Conservation (phyloP, 2,888 invertebrate genomes). For the Anarsia innoxiella region DNA sequence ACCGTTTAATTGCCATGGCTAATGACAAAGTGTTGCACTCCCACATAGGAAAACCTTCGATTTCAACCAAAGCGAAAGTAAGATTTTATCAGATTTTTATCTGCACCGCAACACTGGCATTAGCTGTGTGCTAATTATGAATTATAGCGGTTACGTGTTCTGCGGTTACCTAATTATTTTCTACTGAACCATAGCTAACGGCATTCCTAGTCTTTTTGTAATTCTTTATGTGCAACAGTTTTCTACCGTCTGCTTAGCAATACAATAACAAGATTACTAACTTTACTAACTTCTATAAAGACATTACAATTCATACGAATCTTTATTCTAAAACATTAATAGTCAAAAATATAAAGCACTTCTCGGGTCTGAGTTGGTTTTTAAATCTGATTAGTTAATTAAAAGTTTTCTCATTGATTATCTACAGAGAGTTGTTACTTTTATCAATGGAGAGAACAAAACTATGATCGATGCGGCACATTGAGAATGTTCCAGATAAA, state of each 20-base stretch:
- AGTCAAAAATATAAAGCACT: too few relatives aligned
- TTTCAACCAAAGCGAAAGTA: constrained; percentile 42
- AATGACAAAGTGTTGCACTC: constrained; percentile 19
- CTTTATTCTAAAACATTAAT: too few relatives aligned
- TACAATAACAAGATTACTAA: constrained; percentile 5
- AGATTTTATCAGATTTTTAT: constrained; percentile 42
- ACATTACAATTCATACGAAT: too few relatives aligned
- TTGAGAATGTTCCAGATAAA: constrained; percentile 46
- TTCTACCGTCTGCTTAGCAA: constrained; percentile 4
- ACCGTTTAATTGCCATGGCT: constrained; percentile 21
- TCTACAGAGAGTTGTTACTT: constrained; percentile 40
- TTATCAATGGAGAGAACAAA: constrained; percentile 60
- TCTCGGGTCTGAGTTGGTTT: too few relatives aligned
- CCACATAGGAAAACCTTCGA: constrained; percentile 38
- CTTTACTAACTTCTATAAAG: too few relatives aligned
- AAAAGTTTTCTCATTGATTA: constrained; percentile 26
- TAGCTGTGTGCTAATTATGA: constrained; percentile 25
- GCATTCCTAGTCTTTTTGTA: constrained; percentile 10
- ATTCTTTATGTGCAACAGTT: constrained; percentile 9
- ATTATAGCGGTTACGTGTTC: constrained; percentile 15
- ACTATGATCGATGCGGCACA: constrained; percentile 63
- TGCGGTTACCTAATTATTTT: constrained; percentile 13
- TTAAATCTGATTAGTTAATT: constrained; percentile 20
- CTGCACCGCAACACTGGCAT: constrained; percentile 20
- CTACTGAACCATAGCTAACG: constrained; percentile 10